Percentiles rank a stretch among this genome's conserved stretches.
Evolutionary conservation across 2,888 invertebrate genomes (phyloP).

Genomic region (Taenaris catops): DNA sequence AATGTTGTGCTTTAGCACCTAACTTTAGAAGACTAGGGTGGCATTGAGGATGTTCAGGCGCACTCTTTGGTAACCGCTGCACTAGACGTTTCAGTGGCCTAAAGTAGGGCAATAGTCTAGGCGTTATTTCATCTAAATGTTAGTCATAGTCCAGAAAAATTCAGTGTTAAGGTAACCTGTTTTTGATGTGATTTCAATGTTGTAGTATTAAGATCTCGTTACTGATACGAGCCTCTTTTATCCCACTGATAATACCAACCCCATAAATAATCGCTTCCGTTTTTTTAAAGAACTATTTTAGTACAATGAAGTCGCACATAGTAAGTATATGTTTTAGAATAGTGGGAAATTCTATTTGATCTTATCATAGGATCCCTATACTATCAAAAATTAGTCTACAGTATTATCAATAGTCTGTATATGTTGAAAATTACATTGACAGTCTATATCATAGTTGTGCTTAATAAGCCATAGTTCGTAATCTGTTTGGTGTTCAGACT

Average conservation of each 20-base stretch:
- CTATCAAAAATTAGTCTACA: slow-evolving; percentile 4
- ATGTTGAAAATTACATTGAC: too few relatives aligned
- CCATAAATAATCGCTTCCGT: slow-evolving; percentile 43
- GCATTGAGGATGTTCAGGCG: too few relatives aligned
- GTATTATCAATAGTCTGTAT: slow-evolving; percentile 6
- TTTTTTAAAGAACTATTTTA: slow-evolving; percentile 36
- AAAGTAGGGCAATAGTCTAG: slow-evolving; percentile 14
- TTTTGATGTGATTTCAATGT: slow-evolving; percentile 26
- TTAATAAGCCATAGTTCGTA: too few relatives aligned
- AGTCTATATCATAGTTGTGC: too few relatives aligned
- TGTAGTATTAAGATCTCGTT: slow-evolving; percentile 24
- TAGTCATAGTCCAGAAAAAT: slow-evolving; percentile 13
- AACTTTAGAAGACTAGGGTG: too few relatives aligned
- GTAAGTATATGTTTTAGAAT: slow-evolving; percentile 22
- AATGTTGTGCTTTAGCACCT: too few relatives aligned
- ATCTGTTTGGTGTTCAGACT: slow-evolving; percentile 1
- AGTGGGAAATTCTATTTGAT: slow-evolving; percentile 3
- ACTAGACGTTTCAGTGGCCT: slow-evolving; percentile 10
- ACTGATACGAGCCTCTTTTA: slow-evolving; percentile 15
- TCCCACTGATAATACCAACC: slow-evolving; percentile 36
- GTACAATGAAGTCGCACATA: slow-evolving; percentile 64
- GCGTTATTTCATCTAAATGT: slow-evolving; percentile 17
- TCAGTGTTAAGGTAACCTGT: slow-evolving; percentile 15
- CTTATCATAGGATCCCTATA: slow-evolving; percentile 3
- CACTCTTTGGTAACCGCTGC: slow-evolving; percentile 5